phyloP scores from a whole-genome alignment of 2,888 invertebrate genomes.

The Maniola hyperantus region DNA sequence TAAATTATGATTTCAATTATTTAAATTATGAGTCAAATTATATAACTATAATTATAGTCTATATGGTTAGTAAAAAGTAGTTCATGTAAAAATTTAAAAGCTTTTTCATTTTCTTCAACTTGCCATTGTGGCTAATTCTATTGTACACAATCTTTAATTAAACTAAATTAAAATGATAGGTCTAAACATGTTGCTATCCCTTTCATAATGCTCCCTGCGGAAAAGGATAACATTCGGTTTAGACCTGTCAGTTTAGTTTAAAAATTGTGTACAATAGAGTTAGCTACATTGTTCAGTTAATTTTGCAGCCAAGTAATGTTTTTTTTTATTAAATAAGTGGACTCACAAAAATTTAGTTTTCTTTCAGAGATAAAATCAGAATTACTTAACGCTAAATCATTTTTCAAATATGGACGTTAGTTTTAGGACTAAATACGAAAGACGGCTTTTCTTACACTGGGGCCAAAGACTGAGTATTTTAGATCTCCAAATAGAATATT shows the following conservation, averaged over 20 bases:
- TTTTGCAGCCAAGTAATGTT: constrained; percentile 24
- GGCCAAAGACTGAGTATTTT: constrained; percentile 50
- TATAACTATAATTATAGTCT: not conserved
- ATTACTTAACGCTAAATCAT: constrained; percentile 77
- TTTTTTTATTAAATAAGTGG: constrained; percentile 27
- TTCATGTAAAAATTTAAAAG: not conserved
- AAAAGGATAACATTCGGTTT: too few relatives aligned
- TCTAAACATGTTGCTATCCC: too few relatives aligned
- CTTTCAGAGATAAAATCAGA: constrained; percentile 61
- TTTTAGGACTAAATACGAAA: constrained; percentile 76
- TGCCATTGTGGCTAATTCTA: not conserved
- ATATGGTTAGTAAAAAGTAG: not conserved
- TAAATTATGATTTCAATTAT: not conserved
- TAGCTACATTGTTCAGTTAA: not conserved
- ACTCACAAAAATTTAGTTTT: constrained; percentile 36
- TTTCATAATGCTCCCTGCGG: too few relatives aligned
- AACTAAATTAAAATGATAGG: too few relatives aligned
- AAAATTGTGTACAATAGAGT: too few relatives aligned
- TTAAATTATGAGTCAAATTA: not conserved
- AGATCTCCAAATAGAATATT: constrained; percentile 24
- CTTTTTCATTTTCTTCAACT: constrained; percentile 21
- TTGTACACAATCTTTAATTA: too few relatives aligned
- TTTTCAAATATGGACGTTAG: constrained; percentile 80
- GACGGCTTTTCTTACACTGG: constrained; percentile 68
- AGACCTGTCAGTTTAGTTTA: too few relatives aligned